Base-by-base conservation (phyloP, 2,888 invertebrate genomes). In the Habroteleia sp. region DNA sequence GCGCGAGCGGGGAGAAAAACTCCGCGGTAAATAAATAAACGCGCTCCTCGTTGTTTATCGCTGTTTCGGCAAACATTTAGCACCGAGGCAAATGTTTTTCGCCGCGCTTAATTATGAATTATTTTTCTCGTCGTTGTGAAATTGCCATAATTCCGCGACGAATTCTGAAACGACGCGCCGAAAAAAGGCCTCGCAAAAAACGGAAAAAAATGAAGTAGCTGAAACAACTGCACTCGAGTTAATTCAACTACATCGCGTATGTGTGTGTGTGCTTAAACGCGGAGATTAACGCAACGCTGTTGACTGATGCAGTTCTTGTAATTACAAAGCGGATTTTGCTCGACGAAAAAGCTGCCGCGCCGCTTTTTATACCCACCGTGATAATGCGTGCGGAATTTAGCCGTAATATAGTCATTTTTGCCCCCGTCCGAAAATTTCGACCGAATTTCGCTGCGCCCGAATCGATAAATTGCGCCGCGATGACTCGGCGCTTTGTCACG, bases 241-340 rank as follows among this genome's bases (percentile, higher is more conserved):
- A 71, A 62, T 62, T 71, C 54, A 46, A 71, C 62, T 71, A 62
- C 62, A 71, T 56, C 63, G 71, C 63, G 71, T n/a, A n/a, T n/a
- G n/a, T n/a, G n/a, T n/a, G n/a, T n/a, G n/a, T n/a, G n/a, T 48
- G 71, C 63, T 17, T 63, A 63, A 72, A 72, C 63, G 46, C 58
- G 58, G 37, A 54, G 72, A 72, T 63, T 72, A 72, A 72, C 56
- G 63, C 58, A 56, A 31, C 52, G 63, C 44, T 17, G 72, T 72
- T 56, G 72, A 72, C 54, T 58, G 72, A 72, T 50, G 72, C 72
- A 58, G 58, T 50, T 56, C 48, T 39, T 46, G 72, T 58, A 63
- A 72, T 63, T 72, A 72, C 63, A 63, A 72, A 72, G 63, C 72
- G 50, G 56, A 56, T 72, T 58, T 72, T 25, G 54, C 46, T 62